Evolutionary conservation across 2,797 vertebrate genomes (phyloP).

Genomic region (Hemibagrus guttatus): DNA sequence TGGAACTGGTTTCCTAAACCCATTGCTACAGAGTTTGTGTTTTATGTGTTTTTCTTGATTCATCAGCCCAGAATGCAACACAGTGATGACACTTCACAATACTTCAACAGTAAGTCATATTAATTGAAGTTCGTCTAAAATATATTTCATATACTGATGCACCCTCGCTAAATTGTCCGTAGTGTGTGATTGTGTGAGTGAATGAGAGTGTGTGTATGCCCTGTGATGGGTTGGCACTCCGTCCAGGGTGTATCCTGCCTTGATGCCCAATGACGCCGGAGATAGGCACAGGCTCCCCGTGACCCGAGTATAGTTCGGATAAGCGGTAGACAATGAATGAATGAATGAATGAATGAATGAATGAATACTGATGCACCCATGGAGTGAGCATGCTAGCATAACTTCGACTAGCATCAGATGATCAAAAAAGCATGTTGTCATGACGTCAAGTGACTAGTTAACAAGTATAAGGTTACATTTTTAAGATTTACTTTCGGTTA

Average conservation of each 20-base stretch:
- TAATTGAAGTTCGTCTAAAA: not conserved
- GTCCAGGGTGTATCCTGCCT: no score
- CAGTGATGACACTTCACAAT: not conserved
- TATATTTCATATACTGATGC: not conserved
- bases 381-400: not conserved
- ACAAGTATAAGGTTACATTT: not conserved
- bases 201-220: no score
- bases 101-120: not conserved
- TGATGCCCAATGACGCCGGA: no score
- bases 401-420: not conserved
- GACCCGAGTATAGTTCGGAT: no score
- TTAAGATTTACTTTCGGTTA: not conserved
- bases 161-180: no score
- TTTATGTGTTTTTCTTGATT: not conserved
- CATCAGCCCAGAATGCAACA: not conserved
- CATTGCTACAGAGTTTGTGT: not conserved
- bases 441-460: not conserved
- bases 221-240: no score
- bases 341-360: no score
- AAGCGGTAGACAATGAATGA: no score
- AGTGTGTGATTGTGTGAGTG: no score
- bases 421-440: not conserved
- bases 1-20: not conserved
- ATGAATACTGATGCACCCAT: no score
- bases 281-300: no score